Percentiles rank a stretch among this genome's conserved stretches.
Evolutionary conservation across 2,113 vertebrate genomes (phyloP).

Genomic region (Telmatochromis sp.): DNA sequence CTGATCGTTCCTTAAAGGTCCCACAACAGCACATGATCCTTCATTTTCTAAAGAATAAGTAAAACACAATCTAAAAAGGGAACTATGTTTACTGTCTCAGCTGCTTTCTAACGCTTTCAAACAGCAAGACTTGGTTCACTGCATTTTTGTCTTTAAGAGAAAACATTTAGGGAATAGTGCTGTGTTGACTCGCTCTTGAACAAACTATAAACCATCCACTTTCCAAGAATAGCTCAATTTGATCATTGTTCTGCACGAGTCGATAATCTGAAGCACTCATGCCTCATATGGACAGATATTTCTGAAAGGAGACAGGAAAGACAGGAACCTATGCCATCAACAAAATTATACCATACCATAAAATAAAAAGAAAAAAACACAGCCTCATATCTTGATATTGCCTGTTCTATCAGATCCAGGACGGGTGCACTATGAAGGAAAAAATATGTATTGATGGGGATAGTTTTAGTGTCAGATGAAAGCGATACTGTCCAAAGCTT

Average conservation of each 20-base stretch:
- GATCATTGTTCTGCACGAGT: not conserved
- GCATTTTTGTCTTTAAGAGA: not conserved
- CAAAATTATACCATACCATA: not conserved
- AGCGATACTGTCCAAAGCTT: not conserved
- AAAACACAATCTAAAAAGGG: not conserved
- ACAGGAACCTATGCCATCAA: not conserved
- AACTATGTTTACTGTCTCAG: not conserved
- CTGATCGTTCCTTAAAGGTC: not conserved
- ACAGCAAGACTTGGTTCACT: not conserved
- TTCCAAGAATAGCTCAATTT: not conserved
- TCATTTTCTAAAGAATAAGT: not conserved
- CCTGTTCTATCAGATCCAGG: not conserved
- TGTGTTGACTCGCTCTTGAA: not conserved
- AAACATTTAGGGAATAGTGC: not conserved
- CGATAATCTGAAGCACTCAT: not conserved
- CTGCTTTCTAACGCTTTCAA: not conserved
- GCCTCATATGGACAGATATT: not conserved
- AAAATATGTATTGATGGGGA: not conserved
- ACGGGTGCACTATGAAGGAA: not conserved
- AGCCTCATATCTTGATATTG: accelerated
- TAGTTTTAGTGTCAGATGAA: not conserved
- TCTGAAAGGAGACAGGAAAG: not conserved
- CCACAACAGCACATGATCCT: not conserved
- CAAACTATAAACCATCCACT: not conserved
- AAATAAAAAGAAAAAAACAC: not conserved